Conservation (phyloP, 2,113 vertebrate genomes). For the Silurus meridionalis region DNA sequence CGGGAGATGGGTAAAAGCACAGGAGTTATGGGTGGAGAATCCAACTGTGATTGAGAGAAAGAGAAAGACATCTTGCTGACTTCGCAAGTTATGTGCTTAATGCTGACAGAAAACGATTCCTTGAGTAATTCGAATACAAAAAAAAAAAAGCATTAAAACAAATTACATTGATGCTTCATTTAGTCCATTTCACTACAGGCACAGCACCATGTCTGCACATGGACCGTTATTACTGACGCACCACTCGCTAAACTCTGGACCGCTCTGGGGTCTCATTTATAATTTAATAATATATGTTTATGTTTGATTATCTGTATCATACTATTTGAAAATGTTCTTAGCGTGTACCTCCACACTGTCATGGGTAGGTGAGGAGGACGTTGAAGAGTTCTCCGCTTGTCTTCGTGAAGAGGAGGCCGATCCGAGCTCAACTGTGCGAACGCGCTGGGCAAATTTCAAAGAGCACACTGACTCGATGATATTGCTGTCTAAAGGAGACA, state of each 20-base stretch:
- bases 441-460: slow-evolving; percentile 92
- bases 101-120: background rate
- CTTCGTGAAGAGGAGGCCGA: slow-evolving; percentile 69
- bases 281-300: no score
- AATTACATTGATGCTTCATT: no score
- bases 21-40: slow-evolving; percentile 74
- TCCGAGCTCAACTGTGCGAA: slow-evolving; percentile 87
- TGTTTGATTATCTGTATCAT: background rate
- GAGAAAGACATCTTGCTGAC: background rate
- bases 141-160: no score
- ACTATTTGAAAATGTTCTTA: background rate
- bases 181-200: no score
- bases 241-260: no score
- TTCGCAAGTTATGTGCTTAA: background rate
- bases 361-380: slow-evolving; percentile 79
- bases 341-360: slow-evolving; percentile 85
- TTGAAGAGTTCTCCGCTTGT: slow-evolving; percentile 77
- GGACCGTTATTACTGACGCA: no score
- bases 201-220: no score
- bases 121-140: no score
- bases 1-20: slow-evolving; percentile 72
- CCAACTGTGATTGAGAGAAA: slow-evolving; percentile 62
- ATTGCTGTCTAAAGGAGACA: slow-evolving; percentile 84
- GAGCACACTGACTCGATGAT: slow-evolving; percentile 89
- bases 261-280: no score